These are phyloP conservation scores for Agrilus biguttatus DNA, from an alignment of 2,888 invertebrate species.

Conservation along the genomic window DNA sequence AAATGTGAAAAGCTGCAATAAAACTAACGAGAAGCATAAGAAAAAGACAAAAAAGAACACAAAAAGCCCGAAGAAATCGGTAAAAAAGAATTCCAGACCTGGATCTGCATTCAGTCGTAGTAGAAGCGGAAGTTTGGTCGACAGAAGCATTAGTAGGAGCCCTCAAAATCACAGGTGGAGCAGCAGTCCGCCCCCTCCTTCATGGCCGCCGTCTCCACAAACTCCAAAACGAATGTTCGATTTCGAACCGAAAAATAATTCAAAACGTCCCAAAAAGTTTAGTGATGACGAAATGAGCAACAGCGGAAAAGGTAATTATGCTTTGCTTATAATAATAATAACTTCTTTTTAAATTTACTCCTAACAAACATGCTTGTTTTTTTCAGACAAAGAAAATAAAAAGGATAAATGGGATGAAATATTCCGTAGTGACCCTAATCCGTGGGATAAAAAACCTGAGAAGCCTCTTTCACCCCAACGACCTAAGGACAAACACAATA, in stretches of 20 bases:
- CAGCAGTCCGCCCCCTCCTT: slow-evolving; percentile 26
- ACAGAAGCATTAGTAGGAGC: slow-evolving; percentile 16
- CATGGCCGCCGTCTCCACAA: slow-evolving; percentile 19
- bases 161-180: slow-evolving; percentile 14
- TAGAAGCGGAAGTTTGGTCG: slow-evolving; percentile 14
- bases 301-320: too few relatives aligned
- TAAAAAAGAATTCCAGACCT: slow-evolving; percentile 10
- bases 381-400: slow-evolving; percentile 17
- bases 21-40: slow-evolving; percentile 13
- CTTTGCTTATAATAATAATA: too few relatives aligned
- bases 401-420: slow-evolving; percentile 19
- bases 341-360: too few relatives aligned
- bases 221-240: too few relatives aligned
- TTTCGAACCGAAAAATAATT: too few relatives aligned
- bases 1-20: slow-evolving; percentile 11
- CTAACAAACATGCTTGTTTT: background rate
- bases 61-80: slow-evolving; percentile 13
- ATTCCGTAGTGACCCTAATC: slow-evolving; percentile 14
- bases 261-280: slow-evolving; percentile 3
- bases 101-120: slow-evolving; percentile 16
- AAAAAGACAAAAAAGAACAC: slow-evolving; percentile 11
- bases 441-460: slow-evolving; percentile 3
- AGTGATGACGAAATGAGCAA: slow-evolving; percentile 14
- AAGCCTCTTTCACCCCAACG: slow-evolving; percentile 16
- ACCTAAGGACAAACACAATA: slow-evolving; percentile 29